These are phyloP conservation scores for Zygaena filipendulae DNA, from an alignment of 2,888 invertebrate species.

Conservation along the genomic window DNA sequence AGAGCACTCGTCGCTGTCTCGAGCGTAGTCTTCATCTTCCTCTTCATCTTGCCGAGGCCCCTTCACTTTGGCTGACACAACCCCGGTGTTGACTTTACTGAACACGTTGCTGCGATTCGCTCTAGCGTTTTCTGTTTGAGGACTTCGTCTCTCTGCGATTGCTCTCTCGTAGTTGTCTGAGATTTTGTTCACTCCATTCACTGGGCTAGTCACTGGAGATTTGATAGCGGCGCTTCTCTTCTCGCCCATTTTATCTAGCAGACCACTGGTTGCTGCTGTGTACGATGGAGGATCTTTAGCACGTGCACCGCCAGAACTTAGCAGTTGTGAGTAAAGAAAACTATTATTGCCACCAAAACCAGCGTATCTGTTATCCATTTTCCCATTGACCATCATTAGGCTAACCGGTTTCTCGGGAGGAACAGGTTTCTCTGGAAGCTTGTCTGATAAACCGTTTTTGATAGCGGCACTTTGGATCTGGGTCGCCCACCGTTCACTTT, in stretches of 20 bases:
- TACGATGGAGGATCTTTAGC: conserved; percentile 53
- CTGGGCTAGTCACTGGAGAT: conserved; percentile 43
- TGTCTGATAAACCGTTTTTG: conserved; percentile 42
- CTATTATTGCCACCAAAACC: conserved; percentile 52
- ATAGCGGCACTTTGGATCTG: conserved; percentile 19
- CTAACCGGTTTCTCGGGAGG: conserved; percentile 62
- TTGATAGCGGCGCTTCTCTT: conserved; percentile 21
- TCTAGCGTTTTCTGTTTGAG: conserved; percentile 40
- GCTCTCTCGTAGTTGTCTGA: conserved; percentile 62
- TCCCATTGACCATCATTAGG: conserved; percentile 58
- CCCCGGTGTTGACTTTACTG: conserved; percentile 55
- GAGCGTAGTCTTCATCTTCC: conserved; percentile 62
- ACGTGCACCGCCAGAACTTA: conserved; percentile 37
- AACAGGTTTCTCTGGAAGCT: conserved; percentile 46
- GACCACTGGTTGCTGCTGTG: conserved; percentile 40
- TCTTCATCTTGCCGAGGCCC: conserved; percentile 37
- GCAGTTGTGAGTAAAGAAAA: conserved; percentile 53
- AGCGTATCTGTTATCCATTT: conserved; percentile 48
- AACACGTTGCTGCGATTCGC: conserved; percentile 49
- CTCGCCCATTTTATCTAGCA: conserved; percentile 28
- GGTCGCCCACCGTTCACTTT: conserved; percentile 33
- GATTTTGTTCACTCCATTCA: conserved; percentile 56
- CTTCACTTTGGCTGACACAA: conserved; percentile 45
- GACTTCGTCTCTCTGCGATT: conserved; percentile 50
- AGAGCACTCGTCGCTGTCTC: conserved; percentile 73